Percentiles rank a stretch among this genome's conserved stretches.
These are phyloP conservation scores for Cantharis lateralis DNA, from an alignment of 2,888 invertebrate genomes.

Conservation along the genomic window DNA sequence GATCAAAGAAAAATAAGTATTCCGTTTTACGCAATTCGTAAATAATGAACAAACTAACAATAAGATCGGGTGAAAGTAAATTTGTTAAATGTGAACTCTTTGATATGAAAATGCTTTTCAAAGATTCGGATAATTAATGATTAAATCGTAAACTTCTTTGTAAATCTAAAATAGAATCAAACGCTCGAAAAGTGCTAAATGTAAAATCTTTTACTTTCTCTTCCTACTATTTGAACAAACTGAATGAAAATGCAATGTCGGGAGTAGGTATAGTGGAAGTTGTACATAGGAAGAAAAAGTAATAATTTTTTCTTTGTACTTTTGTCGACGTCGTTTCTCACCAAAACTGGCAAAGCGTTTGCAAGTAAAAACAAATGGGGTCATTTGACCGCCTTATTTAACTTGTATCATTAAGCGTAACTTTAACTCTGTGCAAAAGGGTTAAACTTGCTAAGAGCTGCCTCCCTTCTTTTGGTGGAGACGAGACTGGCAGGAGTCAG, in stretches of 20 bases:
- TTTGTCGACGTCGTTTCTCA: neutral
- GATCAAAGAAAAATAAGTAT: neutral
- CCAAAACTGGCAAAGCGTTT: neutral
- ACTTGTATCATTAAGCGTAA: neutral
- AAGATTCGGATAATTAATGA: neutral
- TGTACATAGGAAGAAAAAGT: neutral
- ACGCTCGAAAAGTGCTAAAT: neutral
- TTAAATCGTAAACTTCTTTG: neutral
- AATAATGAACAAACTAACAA: neutral
- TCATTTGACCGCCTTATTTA: slow-evolving; percentile 2
- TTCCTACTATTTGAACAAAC: neutral
- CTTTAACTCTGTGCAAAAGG: neutral
- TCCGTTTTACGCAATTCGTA: neutral
- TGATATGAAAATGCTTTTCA: neutral
- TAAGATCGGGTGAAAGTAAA: neutral
- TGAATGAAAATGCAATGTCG: neutral
- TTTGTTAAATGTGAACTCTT: neutral
- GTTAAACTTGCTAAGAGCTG: neutral
- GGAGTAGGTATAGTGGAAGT: neutral
- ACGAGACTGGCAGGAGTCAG: neutral
- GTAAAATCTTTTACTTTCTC: neutral
- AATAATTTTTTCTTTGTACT: neutral
- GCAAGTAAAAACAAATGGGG: neutral
- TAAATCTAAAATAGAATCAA: neutral
- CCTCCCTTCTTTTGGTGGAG: neutral